phyloP scores from a whole-genome alignment of 2,113 vertebrate species.

The Hippocampus comes region DNA sequence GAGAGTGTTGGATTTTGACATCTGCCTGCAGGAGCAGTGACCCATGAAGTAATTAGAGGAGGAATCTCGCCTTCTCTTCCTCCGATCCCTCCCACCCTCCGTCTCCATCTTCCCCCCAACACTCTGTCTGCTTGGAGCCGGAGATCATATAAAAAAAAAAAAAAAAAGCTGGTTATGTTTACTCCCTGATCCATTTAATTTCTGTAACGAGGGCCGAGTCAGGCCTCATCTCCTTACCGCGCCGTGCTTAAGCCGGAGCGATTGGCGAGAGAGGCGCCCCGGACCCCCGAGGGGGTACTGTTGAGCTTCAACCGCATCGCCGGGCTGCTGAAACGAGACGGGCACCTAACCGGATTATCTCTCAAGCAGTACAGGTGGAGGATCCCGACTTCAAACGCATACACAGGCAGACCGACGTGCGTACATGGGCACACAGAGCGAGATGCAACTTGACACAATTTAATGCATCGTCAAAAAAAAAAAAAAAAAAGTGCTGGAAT shows the following conservation, averaged over 20 bases:
- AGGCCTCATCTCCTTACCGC: conserved; percentile 82
- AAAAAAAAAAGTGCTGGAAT: conserved; percentile 58
- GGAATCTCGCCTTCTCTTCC: conserved; percentile 79
- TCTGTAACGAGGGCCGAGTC: conserved; percentile 86
- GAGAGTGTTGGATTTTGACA: conserved; percentile 84
- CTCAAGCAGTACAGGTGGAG: conserved; percentile 79
- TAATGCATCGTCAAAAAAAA: conserved; percentile 70
- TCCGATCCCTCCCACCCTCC: conserved; percentile 50
- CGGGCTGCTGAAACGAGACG: conserved; percentile 59
- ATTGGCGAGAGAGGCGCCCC: conserved; percentile 79
- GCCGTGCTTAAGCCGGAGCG: conserved; percentile 78
- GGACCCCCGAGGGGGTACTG: conserved; percentile 59
- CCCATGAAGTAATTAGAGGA: conserved; percentile 92
- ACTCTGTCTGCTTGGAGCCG: conserved; percentile 70
- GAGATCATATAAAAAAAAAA: conserved; percentile 77
- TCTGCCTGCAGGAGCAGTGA: conserved; percentile 81
- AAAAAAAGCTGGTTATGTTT: conserved; percentile 85
- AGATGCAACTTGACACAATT: conserved; percentile 80
- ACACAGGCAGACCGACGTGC: conserved; percentile 20
- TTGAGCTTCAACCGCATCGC: conserved; percentile 73
- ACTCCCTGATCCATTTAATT: conserved; percentile 95
- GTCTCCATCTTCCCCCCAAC: conserved; percentile 57
- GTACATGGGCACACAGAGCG: conserved; percentile 60
- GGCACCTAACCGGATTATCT: conserved; percentile 88
- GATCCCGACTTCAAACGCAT: conserved; percentile 48